Percentiles rank a stretch among this genome's conserved stretches.
phyloP scores from a whole-genome alignment of 2,797 vertebrate genomes.

The Pseudopleuronectes americanus region DNA sequence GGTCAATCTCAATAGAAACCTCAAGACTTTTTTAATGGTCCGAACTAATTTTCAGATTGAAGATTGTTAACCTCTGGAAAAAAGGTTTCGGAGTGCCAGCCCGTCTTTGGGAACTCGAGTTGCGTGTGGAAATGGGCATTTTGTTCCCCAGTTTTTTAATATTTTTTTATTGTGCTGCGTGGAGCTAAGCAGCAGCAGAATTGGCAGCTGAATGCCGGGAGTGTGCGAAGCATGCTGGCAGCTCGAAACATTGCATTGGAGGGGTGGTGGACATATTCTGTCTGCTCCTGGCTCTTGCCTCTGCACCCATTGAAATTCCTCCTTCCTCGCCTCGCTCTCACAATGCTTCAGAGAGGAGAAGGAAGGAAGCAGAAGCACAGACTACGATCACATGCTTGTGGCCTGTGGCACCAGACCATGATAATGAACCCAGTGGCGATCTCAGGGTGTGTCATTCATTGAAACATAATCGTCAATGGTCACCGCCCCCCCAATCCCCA shows the following conservation, averaged over 20 bases:
- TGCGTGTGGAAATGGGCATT: conserved; percentile 64
- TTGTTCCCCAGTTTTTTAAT: conserved; percentile 43
- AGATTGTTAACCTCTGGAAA: conserved; percentile 67
- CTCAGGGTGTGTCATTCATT: conserved; percentile 24
- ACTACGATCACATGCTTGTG: conserved; percentile 22
- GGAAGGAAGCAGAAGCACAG: conserved; percentile 36
- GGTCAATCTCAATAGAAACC: conserved; percentile 75
- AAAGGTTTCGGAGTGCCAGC: conserved; percentile 52
- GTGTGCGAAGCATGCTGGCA: conserved; percentile 63
- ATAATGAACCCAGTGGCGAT: conserved; percentile 14
- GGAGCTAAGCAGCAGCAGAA: conserved; percentile 53
- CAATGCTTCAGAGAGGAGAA: conserved; percentile 26
- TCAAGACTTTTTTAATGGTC: conserved; percentile 75
- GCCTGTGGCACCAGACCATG: conserved; percentile 13
- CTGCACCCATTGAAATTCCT: conserved; percentile 36
- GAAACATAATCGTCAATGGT: conserved; percentile 46
- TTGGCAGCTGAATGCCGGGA: conserved; percentile 48
- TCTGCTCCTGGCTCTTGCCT: conserved; percentile 46
- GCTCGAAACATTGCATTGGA: conserved; percentile 44
- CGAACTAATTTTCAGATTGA: conserved; percentile 71
- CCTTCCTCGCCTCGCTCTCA: conserved; percentile 38
- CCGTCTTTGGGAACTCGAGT: conserved; percentile 43
- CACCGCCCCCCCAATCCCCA: conserved; percentile 15
- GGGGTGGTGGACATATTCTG: conserved; percentile 47
- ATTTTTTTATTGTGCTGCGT: conserved; percentile 44